Base-by-base conservation (phyloP, 2,888 invertebrate species). In the Polyommatus iphigenia region DNA sequence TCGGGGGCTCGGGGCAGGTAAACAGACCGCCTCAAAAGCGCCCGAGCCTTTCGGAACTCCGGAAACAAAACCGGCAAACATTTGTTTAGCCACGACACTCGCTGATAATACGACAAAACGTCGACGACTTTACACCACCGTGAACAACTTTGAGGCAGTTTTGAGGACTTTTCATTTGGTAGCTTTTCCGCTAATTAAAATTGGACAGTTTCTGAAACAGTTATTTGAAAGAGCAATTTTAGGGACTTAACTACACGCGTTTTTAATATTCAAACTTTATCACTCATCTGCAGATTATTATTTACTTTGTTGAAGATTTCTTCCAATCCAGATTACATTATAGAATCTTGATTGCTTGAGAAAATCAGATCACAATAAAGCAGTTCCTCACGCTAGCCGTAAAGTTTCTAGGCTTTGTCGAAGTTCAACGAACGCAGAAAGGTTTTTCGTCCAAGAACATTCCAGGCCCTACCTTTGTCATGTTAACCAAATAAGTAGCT, bases 401-500 rank as follows among this genome's bases (percentile, higher is more conserved):
- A 8, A 71, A n/a, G n/a, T n/a, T n/a, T n/a, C n/a, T n/a, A n/a
- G 41, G 41, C 73, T 73, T 73, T 32, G 79, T 79, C 77, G 77
- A 82, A 81, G 83, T 83, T 84, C 82, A 83, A 83, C 80, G 87
- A 87, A 90, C 90, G 90, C 90, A 90, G 87, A 88, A 91, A 86
- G 85, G 87, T 83, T 86, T 87, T 86, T 86, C 86, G 87, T 88
- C 83, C 84, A 81, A 82, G 80, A 79, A 84, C 84, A 81, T 85
- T 73, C 73, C 73, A 67, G 81, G 80, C 81, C 82, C 84, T 85
- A 85, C 86, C 90, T 89, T 92, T 93, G 93, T 93, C 90, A 91
- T 91, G 92, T 88, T 90, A 93, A 92, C 88, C 89, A 91, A 91
- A 91, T 90, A 91, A 85, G 84, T 85, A 85, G 83, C 87, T 90